Percentiles rank a stretch among this genome's conserved stretches.
These are phyloP conservation scores for Otolemur garnettii DNA, from an alignment of 2,113 vertebrate genomes.

Conservation along the genomic window DNA sequence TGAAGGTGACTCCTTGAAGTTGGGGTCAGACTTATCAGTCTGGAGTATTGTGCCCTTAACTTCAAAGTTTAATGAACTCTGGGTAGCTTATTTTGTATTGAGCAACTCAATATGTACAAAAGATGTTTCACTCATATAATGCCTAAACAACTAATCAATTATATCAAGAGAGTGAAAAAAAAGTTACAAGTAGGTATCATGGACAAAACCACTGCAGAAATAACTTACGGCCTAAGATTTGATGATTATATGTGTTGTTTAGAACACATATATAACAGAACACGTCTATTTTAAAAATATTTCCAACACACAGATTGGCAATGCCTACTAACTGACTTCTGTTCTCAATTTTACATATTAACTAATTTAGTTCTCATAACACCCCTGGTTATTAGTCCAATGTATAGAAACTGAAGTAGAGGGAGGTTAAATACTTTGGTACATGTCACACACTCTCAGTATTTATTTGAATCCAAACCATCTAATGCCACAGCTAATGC, in stretches of 20 bases:
- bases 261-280: background rate
- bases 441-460: background rate
- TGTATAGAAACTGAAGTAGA: background rate
- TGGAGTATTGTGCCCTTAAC: background rate
- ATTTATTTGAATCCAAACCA: constrained; percentile 27
- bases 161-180: background rate
- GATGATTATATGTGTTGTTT: background rate
- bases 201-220: background rate
- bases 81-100: background rate
- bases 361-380: constrained; percentile 12
- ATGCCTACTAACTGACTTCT: background rate
- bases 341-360: background rate
- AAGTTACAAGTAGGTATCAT: background rate
- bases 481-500: background rate
- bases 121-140: background rate
- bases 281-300: no score
- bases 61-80: background rate
- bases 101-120: background rate
- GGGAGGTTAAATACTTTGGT: background rate
- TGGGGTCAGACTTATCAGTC: background rate
- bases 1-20: background rate
- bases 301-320: no score
- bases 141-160: background rate
- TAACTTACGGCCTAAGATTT: background rate
- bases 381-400: background rate